Conservation (phyloP, 2,888 invertebrate species). For the Eupithecia centaureata region DNA sequence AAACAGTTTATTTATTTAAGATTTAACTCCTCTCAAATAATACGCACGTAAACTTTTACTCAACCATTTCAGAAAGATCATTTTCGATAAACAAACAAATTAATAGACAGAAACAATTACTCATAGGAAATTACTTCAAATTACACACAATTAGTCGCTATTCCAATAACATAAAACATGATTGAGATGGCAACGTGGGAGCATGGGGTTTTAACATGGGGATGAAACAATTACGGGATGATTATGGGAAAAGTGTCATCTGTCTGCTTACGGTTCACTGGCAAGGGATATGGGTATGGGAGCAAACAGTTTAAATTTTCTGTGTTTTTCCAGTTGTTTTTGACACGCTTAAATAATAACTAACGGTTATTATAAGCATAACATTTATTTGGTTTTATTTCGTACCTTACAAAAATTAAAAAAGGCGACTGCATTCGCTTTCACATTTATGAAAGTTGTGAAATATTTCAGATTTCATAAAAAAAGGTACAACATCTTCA, state of each 20-base stretch:
- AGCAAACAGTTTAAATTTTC: constrained; percentile 4
- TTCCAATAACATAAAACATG: constrained; percentile 69
- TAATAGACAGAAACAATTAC: constrained; percentile 4
- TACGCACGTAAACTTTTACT: no score
- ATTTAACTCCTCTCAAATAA: no score
- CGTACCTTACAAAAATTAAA: no score
- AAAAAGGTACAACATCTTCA: no score
- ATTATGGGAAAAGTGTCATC: constrained; percentile 79
- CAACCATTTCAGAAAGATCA: no score
- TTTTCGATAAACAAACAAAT: neutral
- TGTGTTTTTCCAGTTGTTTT: constrained; percentile 4
- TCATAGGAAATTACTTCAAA: constrained; percentile 61
- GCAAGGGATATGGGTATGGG: constrained; percentile 53
- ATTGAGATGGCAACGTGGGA: constrained; percentile 69
- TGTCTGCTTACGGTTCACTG: constrained; percentile 66
- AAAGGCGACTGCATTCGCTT: no score
- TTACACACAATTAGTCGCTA: constrained; percentile 58
- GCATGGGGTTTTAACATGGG: constrained; percentile 51
- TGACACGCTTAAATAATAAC: no score
- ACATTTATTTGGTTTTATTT: no score
- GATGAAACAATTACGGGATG: constrained; percentile 47
- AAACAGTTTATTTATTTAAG: no score
- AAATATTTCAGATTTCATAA: no score
- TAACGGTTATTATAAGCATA: no score
- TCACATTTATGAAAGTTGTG: no score